Evolutionary conservation across 2,113 vertebrate genomes (phyloP).

Genomic region (Onychorhynchus coronatus): DNA sequence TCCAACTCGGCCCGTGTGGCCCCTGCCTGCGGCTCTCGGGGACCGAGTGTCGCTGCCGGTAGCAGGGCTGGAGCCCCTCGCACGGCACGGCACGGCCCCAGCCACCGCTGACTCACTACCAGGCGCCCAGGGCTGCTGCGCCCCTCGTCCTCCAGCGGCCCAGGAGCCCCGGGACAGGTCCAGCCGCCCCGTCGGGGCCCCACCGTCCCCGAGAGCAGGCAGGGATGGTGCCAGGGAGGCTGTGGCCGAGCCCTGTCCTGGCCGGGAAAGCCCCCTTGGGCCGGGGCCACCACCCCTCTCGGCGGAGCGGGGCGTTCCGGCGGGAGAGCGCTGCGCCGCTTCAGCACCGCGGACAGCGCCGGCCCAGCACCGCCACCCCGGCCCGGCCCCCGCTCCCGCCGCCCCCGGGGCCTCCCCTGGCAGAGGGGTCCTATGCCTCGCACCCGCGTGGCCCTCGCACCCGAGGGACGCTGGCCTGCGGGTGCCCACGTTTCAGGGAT

Average conservation of each 20-base stretch:
- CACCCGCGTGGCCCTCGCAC: neutral
- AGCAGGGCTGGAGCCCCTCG: neutral
- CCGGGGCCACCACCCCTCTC: neutral
- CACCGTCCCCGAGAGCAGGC: neutral
- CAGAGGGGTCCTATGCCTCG: neutral
- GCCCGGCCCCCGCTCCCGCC: neutral
- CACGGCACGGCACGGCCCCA: neutral
- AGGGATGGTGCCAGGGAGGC: neutral
- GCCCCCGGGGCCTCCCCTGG: neutral
- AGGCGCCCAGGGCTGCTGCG: neutral
- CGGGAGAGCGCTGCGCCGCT: neutral
- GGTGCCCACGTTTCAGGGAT: neutral
- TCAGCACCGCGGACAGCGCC: conserved; percentile 53
- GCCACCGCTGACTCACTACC: conserved; percentile 17
- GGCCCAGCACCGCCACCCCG: neutral
- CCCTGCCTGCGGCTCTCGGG: neutral
- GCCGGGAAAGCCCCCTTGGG: neutral
- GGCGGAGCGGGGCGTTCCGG: neutral
- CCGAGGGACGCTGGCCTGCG: neutral
- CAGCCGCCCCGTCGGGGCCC: neutral
- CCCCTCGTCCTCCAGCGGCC: neutral
- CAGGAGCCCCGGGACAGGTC: neutral
- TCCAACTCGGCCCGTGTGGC: neutral
- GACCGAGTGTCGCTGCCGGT: neutral
- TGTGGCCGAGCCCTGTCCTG: neutral